These are phyloP conservation scores for Dromas ardeola DNA, from an alignment of 2,113 vertebrate species.

Conservation along the genomic window DNA sequence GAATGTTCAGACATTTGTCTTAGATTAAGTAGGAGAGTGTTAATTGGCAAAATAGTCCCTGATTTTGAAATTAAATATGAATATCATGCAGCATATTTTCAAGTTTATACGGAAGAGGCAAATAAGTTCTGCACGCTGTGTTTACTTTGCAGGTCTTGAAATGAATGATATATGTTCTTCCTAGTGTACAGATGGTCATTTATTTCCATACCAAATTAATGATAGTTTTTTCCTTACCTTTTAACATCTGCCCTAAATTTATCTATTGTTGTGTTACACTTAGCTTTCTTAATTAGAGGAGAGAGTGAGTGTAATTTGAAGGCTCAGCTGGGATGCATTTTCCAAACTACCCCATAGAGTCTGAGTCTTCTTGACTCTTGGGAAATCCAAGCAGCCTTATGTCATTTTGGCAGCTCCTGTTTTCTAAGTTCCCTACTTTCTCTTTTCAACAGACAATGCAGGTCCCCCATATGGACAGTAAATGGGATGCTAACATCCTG, in stretches of 20 bases:
- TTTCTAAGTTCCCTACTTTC: not conserved
- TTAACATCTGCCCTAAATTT: slow-evolving; percentile 38
- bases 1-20: slow-evolving; percentile 31
- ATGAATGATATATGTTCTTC: not conserved
- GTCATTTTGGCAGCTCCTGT: not conserved
- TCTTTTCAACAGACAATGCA: not conserved
- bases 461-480: not conserved
- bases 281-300: slow-evolving; percentile 36
- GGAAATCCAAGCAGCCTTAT: not conserved
- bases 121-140: not conserved
- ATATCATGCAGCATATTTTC: not conserved
- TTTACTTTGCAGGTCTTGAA: slow-evolving; percentile 15
- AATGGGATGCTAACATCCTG: not conserved
- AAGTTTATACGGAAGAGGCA: not conserved
- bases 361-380: not conserved
- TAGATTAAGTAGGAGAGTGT: slow-evolving; percentile 47
- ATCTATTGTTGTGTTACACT: slow-evolving; percentile 15
- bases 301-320: not conserved
- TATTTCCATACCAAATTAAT: slow-evolving; percentile 35
- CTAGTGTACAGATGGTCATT: slow-evolving; percentile 37
- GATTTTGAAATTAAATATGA: slow-evolving; percentile 18
- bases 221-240: not conserved
- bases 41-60: slow-evolving; percentile 44
- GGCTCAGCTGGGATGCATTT: slow-evolving; percentile 18
- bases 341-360: not conserved